Base-by-base conservation (phyloP, 2,797 vertebrate genomes). In the Gallinago solitaria region DNA sequence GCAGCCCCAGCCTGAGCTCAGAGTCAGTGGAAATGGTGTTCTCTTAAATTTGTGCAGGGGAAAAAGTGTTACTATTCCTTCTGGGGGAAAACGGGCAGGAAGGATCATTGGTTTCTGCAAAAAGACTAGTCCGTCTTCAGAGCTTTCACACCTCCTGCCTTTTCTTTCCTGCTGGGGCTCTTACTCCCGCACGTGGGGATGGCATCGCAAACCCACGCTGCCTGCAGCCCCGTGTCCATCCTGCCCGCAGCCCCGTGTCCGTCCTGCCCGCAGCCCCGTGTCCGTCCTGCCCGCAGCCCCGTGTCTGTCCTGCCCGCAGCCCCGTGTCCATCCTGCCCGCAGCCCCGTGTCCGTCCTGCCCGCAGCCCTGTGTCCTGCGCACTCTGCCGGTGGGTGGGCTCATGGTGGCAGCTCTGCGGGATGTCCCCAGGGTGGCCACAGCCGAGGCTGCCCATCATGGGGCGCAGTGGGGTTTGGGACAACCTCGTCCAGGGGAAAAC, bases 11-110 rank as follows among this genome's bases (percentile, higher is more conserved):
- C 13, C 25, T 41, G 39, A 74, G 51, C 37, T 65, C 7, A 6
- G 48, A 4, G 6, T 5, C 4, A 10, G 5, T 9, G 51, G 24
- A 37, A 80, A 33, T 1, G 0, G 16, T 0, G 1, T 35, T 60
- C 21, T 39, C 17, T 67, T 28, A 9, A 8, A 43, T 25, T 35
- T 27, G 30, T 11, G 24, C 30, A 13, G 32, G 47, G 48, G 48
- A 4, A 4, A 50, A 89, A 57, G 30, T 0, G 6, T 35, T 67
- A 7, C 48, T 48, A 0, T n/a, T 87, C 57, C 45, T 43, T 9
- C 74, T 45, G 59, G 23, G 75, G 23, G 21, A 9, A 33, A 78
- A 2, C 30, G 50, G 37, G 28, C 47, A 60, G 54, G 50, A 11
- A 71, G 53, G 68, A 5, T 2, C 7, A 21, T 1, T 7, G 17